Evolutionary conservation across 2,113 vertebrate genomes (phyloP).

Genomic region (Anguilla rostrata): DNA sequence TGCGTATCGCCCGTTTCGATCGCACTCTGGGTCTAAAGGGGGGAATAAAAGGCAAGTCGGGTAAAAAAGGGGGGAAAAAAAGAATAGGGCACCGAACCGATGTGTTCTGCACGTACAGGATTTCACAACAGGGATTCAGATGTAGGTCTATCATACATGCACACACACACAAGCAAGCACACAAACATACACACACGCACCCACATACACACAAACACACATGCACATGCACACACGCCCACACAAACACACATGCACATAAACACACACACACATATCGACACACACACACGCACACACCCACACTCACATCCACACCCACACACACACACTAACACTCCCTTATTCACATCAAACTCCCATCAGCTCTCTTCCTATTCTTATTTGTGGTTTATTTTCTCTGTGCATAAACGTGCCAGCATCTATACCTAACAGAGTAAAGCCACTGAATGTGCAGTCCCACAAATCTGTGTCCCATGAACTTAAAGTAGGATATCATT

Average conservation of each 20-base stretch:
- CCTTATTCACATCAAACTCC: neutral
- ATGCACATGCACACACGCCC: too few relatives aligned
- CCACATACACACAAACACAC: too few relatives aligned
- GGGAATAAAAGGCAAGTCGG: slow-evolving; percentile 45
- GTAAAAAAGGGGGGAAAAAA: slow-evolving; percentile 48
- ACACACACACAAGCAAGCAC: neutral
- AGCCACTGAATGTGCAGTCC: neutral
- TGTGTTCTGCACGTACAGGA: slow-evolving; percentile 10
- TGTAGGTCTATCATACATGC: neutral
- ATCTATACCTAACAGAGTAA: neutral
- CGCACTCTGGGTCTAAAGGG: slow-evolving; percentile 60
- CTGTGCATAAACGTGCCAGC: neutral
- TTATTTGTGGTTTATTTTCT: neutral
- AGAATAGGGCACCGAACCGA: slow-evolving; percentile 56
- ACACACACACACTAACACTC: slow-evolving; percentile 1
- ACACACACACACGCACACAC: too few relatives aligned
- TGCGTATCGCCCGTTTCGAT: slow-evolving; percentile 70
- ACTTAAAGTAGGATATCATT: too few relatives aligned
- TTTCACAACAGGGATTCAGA: neutral
- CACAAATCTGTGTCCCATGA: neutral
- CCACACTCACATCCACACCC: neutral
- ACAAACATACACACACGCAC: too few relatives aligned
- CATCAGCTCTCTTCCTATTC: neutral
- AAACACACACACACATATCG: too few relatives aligned
- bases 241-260: too few relatives aligned